Base-by-base conservation (phyloP, 1,140 invertebrate genomes). In the Drosophila tristis region DNA sequence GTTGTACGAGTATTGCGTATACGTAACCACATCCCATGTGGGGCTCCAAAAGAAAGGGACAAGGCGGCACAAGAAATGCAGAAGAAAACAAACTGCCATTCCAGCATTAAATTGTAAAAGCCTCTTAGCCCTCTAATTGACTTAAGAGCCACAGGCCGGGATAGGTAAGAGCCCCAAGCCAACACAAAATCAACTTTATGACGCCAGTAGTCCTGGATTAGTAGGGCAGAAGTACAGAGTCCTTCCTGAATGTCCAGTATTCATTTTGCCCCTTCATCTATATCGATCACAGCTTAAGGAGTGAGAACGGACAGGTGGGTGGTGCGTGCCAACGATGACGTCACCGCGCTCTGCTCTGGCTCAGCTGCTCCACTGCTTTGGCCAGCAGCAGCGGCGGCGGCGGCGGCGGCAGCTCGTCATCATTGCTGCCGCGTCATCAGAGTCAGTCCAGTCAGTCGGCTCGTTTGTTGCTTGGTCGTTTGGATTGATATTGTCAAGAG, bases 61-160 rank as follows among this genome's bases (percentile, higher is more conserved):
- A 8, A 9, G 1, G 16, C 16, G 16, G 6, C 29, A 31, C 6
- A 8, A 31, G 39, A 49, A 67, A 60, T 26, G 42, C 15, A 47
- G 55, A 20, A 20, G 50, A 45, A 35, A 39, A 20, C 42, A 16
- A 59, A 66, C 8, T 0, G 45, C 6, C 49, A 16, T 48, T 56
- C 9, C 43, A 13, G 35, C 35, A 39, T 44, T 53, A 23, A 59
- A 51, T 44, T 61, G 29, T 26, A 62, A 79, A 79, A 68, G 51
- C 67, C 65, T 71, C 58, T 71, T 71, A 71, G 65, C 42, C 64
- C 26, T 66, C 67, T 71, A 71, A 71, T 70, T 71, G 64, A 39
- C 67, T 71, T 71, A 71, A n/a, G 35, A 39, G 35, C 2, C 0
- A 25, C 20, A 45, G 26, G 44, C 63, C n/a, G 23, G 20, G 25